Conservation (phyloP, 2,888 invertebrate species). For the Choristoneura rosaceana region DNA sequence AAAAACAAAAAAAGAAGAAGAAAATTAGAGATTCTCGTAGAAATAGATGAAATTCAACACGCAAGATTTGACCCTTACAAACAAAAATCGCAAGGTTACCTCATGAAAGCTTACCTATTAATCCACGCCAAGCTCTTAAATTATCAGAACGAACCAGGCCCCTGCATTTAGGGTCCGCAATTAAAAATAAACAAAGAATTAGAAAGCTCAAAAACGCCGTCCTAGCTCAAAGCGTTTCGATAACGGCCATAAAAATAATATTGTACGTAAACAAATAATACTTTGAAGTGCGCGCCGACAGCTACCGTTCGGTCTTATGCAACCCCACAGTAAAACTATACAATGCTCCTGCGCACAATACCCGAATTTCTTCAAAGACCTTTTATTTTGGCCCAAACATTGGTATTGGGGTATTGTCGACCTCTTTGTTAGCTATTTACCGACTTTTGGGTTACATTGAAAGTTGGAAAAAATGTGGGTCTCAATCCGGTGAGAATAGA, state of each 20-base stretch:
- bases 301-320: constrained; percentile 84
- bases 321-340: constrained; percentile 61
- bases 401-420: constrained; percentile 79
- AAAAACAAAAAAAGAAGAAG: too few relatives aligned
- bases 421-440: constrained; percentile 80
- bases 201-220: constrained; percentile 42
- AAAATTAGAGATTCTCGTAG: too few relatives aligned
- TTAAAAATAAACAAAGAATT: constrained; percentile 42
- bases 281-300: constrained; percentile 72
- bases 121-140: constrained; percentile 12
- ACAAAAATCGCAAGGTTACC: too few relatives aligned
- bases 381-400: constrained; percentile 83
- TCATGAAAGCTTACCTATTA: too few relatives aligned
- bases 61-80: too few relatives aligned
- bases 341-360: constrained; percentile 74
- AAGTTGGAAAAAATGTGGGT: constrained; percentile 62
- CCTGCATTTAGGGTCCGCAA: constrained; percentile 30
- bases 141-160: constrained; percentile 11
- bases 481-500: constrained; percentile 57
- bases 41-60: too few relatives aligned
- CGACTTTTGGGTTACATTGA: constrained; percentile 77
- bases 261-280: constrained; percentile 74
- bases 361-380: constrained; percentile 69
- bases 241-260: constrained; percentile 84
- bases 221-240: constrained; percentile 63